Evolutionary conservation across 2,113 vertebrate genomes (phyloP), one percentile per base, ranked within the genome.

Genomic region (Lepus europaeus): DNA sequence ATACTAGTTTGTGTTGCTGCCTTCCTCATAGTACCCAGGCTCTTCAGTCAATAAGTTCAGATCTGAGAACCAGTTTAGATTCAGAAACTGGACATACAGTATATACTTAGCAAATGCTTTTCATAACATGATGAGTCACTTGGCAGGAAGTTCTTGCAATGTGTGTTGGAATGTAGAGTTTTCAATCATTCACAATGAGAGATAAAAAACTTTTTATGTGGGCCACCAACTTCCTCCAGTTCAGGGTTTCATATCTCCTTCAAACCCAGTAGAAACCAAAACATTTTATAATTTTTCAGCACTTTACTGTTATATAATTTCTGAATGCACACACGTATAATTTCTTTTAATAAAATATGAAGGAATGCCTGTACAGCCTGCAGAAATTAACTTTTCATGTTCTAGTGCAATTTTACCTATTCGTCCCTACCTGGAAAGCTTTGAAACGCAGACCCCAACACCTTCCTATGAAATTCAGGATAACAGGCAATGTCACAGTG

Each of bases 271-370:
- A 90, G 81, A 27, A 95, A 69, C 85, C 95, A 95, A 90, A 85
- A 95, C 90, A 93, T 95, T 96, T 93, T 95, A 59, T 90, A 95
- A 85, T 77, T 91, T 90, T 97, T 95, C 64, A 33, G 69, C 29
- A n/a, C 51, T 90, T 61, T 39, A 92, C 59, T 53, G 66, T 97
- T 73, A 92, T 5, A 72, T 89, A 79, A 95, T 92, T 74, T 95
- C 72, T 66, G 23, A 91, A 88, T 82, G 70, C 36, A 31, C 11
- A 72, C 39, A 53, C 17, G 25, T 25, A 90, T 70, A 31, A 91
- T 81, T 93, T 94, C 9, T 51, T 93, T 92, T 93, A 53, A 68
- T 94, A 49, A 22, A 45, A 45, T 45, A 45, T 45, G 66, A 95
- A 92, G 74, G 53, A 92, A 82, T 82, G 76, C n/a, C 61, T 79